Conservation (phyloP, 2,797 vertebrate genomes). For the Petrocephalus schoutedeni region DNA sequence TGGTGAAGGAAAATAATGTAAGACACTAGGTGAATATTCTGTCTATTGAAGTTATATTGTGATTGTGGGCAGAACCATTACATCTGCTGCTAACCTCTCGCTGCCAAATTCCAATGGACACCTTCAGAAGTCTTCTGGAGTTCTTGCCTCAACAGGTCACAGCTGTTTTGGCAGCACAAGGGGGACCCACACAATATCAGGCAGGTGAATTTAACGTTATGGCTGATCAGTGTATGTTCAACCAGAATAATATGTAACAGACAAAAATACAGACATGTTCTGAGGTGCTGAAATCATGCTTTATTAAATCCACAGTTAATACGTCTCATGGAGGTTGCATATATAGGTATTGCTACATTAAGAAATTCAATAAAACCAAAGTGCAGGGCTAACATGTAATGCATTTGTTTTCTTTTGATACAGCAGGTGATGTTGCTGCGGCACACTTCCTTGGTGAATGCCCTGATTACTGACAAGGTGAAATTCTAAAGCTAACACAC, state of each 20-base stretch:
- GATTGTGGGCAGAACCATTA: background rate
- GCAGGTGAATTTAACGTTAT: background rate
- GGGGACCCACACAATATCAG: background rate
- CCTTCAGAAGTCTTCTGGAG: background rate
- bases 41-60: background rate
- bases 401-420: conserved; percentile 38
- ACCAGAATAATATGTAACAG: background rate
- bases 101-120: background rate
- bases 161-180: background rate
- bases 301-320: conserved; percentile 87
- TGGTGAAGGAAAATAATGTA: background rate
- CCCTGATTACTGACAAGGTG: conserved; percentile 58
- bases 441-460: conserved; percentile 61
- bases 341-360: conserved; percentile 69
- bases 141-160: background rate
- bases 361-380: conserved; percentile 73
- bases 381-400: conserved; percentile 49
- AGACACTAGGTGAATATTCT: background rate
- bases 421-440: conserved; percentile 67
- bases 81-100: background rate
- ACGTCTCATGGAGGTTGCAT: conserved; percentile 85
- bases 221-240: background rate
- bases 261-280: conserved; percentile 20
- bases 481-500: conserved; percentile 81
- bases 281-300: conserved; percentile 95